Evolutionary conservation across 2,113 vertebrate species (phyloP), one percentile per base, ranked within the genome.

Genomic region (Micronycteris hirsuta): DNA sequence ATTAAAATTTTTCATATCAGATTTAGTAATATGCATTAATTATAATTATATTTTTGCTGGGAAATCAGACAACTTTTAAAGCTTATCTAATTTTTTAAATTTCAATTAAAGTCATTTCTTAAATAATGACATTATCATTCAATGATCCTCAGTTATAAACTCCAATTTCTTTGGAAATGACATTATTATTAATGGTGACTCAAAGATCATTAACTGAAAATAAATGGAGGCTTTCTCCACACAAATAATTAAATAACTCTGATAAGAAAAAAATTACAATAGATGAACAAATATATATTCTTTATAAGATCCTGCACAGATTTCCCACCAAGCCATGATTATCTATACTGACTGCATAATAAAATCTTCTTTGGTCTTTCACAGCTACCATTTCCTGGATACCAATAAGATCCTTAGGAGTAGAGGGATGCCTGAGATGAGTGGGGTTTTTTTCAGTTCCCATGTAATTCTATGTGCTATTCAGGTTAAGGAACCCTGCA

Each of bases 31-130:
- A 43, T 61, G 26, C 14, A 58, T 90, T 16, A 54, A 94, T 63
- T 84, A 58, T 81, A 68, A 74, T 77, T 76, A 58, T 87, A 33
- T 58, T 67, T 93, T 52, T 86, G 24, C 9, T 84, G 41, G 5
- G 31, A 36, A 73, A 80, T 87, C 38, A 90, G 76, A 95, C 6
- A 89, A 82, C 3, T 85, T 94, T 89, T 78, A 86, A 63, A 81
- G 4, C 14, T 91, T 89, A 91, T 73, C 26, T 96, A 43, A 93
- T 83, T 93, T 76, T 74, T 76, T 16, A 78, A 58, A 38, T 91
- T 94, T 94, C 7, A 91, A 33, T 82, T 81, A 71, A 94, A 80
- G 6, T n/a, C 3, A 71, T 87, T 86, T 85, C 16, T 86, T 73
- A 84, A 52, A 49, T 74, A 22, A 90, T 81, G 71, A 61, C 52